phyloP scores from a whole-genome alignment of 2,797 vertebrate genomes.

The Iguana delicatissima region DNA sequence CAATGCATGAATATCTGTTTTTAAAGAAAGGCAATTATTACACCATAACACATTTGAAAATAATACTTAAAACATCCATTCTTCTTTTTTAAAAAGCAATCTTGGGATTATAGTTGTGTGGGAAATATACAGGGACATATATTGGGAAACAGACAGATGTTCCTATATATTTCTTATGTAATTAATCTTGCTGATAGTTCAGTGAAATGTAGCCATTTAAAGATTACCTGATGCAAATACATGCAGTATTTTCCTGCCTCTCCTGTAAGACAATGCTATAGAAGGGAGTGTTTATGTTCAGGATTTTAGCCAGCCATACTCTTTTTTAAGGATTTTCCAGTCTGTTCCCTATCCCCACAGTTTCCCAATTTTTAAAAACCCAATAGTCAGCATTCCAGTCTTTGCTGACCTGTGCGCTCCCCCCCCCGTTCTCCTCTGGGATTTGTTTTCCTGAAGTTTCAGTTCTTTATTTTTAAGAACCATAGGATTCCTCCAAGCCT shows the following conservation, averaged over 20 bases:
- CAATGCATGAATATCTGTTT: conserved; percentile 91
- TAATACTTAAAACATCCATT: neutral
- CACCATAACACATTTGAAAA: neutral
- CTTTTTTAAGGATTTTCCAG: neutral
- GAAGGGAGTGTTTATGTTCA: neutral
- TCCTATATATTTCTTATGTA: no score
- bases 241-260: neutral
- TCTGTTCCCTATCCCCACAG: neutral
- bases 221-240: neutral
- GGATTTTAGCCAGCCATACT: neutral
- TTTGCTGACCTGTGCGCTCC: neutral
- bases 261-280: neutral
- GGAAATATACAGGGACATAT: neutral
- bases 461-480: neutral
- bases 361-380: neutral
- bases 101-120: neutral
- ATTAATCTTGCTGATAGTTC: neutral
- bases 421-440: neutral
- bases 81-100: neutral
- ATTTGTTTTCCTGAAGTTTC: neutral
- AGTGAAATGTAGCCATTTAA: neutral
- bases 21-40: conserved; percentile 5
- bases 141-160: neutral
- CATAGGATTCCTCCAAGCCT: neutral
- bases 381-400: neutral